Evolutionary conservation across 2,797 vertebrate genomes (phyloP), one percentile per base, ranked within the genome.

Genomic region (Rhynchonycteris naso): DNA sequence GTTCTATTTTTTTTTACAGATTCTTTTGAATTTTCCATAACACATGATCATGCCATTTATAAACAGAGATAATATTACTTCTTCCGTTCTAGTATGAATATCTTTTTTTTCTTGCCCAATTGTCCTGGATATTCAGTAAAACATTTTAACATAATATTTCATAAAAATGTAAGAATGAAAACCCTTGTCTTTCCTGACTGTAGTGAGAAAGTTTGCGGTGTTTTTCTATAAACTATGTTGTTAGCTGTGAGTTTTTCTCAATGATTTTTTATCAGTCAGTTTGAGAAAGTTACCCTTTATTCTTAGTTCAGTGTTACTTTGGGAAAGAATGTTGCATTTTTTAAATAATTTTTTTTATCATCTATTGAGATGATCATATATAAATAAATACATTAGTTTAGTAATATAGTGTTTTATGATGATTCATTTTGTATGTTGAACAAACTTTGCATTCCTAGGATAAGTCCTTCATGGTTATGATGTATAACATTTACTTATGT

Each of bases 201-300:
- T 5, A 74, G n/a, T 22, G 4, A 83, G 4, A 89, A 88, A 24
- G 1, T 21, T 52, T 92, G 26, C 2, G 19, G 12, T 43, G 2
- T 52, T 85, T 72, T 28, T 72, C 16, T 18, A 30, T 52, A 33
- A 72, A 69, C 4, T 79, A 21, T 50, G 1, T 14, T 63, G 50
- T 8, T 89, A 83, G 4, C 61, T 91, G 6, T 61, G 14, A 94
- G 12, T 56, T 89, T 95, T 96, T 7, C 3, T 66, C 92, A 84
- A 14, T 75, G n/a, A 0, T 68, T 9, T 47, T 82, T 86, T 52
- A 68, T 47, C 10, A 81, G 1, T 54, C 19, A 71, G 7, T 1
- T 58, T 69, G 10, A 35, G 28, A 9, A 85, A 65, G 3, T 88
- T 63, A 33, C 7, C 0, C 0, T 86, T 59, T 54, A 56, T 85